These are phyloP conservation scores for Lerema accius DNA, from an alignment of 1,140 invertebrate species.

Conservation along the genomic window DNA sequence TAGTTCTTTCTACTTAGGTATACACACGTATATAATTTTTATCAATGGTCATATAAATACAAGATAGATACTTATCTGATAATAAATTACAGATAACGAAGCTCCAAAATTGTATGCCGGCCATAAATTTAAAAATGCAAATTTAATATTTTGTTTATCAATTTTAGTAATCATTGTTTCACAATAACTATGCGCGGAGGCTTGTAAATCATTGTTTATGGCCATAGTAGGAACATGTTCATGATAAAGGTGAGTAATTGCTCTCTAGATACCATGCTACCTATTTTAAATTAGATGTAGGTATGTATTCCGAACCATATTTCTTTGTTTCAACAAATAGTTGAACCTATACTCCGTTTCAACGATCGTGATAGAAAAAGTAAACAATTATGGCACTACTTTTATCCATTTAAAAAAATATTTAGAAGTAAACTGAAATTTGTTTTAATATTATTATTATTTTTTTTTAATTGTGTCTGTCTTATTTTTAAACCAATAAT, in stretches of 20 bases:
- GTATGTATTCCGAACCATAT: neutral
- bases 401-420: too few relatives aligned
- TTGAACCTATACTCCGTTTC: too few relatives aligned
- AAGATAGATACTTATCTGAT: slow-evolving; percentile 7
- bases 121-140: slow-evolving; percentile 9
- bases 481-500: too few relatives aligned
- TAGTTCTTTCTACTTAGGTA: too few relatives aligned
- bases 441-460: too few relatives aligned
- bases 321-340: neutral
- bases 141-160: slow-evolving; percentile 25
- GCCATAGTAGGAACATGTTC: slow-evolving; percentile 8
- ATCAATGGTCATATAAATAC: too few relatives aligned
- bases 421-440: too few relatives aligned
- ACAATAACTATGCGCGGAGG: slow-evolving; percentile 23
- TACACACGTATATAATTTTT: too few relatives aligned
- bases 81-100: too few relatives aligned
- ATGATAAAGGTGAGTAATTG: slow-evolving; percentile 15
- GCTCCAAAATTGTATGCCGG: neutral
- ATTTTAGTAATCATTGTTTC: slow-evolving; percentile 18
- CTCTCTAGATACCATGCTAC: slow-evolving; percentile 9
- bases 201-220: slow-evolving; percentile 17
- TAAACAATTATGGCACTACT: too few relatives aligned
- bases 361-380: too few relatives aligned
- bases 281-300: slow-evolving; percentile 6
- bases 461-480: too few relatives aligned